These are phyloP conservation scores for Spilosoma lubricipeda DNA, from an alignment of 2,888 invertebrate genomes.

Conservation along the genomic window DNA sequence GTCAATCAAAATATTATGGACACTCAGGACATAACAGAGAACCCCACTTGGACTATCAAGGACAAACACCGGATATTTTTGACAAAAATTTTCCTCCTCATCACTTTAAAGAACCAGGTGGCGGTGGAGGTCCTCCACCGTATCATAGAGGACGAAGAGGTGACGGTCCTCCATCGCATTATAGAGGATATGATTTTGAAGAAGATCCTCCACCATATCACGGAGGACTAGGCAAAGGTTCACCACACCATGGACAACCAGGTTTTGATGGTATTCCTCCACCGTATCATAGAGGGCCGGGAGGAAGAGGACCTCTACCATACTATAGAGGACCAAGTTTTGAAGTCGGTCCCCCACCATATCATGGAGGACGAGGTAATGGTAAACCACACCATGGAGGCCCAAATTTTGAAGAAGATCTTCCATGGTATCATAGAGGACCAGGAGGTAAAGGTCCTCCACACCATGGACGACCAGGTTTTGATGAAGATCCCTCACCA, in stretches of 20 bases:
- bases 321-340: conserved; percentile 9
- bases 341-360: conserved; percentile 23
- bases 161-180: conserved; percentile 15
- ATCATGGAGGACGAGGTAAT: conserved; percentile 8
- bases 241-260: conserved; percentile 5
- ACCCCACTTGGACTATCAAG: conserved; percentile 10
- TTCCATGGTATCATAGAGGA: conserved; percentile 10
- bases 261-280: background rate
- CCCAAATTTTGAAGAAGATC: background rate
- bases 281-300: conserved; percentile 8
- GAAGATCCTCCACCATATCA: conserved; percentile 24
- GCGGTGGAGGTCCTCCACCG: conserved; percentile 20
- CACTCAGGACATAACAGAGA: background rate
- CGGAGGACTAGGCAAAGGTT: conserved; percentile 11
- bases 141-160: conserved; percentile 7
- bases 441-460: conserved; percentile 9
- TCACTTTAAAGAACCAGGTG: conserved; percentile 13
- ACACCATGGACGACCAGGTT: background rate
- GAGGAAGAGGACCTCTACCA: background rate
- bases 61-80: background rate
- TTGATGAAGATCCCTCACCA: background rate
- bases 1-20: conserved; percentile 2
- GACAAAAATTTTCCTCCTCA: background rate
- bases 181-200: conserved; percentile 6
- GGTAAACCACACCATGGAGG: background rate